Evolutionary conservation across 2,888 invertebrate genomes (phyloP), one percentile per base, ranked within the genome.

Genomic region (Campoletis raptor): DNA sequence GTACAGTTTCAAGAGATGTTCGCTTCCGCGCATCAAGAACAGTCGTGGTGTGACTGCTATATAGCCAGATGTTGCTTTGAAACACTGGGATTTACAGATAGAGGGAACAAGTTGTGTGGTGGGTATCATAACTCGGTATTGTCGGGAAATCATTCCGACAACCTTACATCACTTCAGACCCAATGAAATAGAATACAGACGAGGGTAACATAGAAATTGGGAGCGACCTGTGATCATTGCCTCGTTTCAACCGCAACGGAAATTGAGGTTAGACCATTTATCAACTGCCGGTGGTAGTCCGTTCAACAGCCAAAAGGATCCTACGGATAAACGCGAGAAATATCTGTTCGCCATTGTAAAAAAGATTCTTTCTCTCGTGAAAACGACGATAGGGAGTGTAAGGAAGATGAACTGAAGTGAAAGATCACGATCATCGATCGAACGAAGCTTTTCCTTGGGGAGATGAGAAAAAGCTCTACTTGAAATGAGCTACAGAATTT

Each of bases 51-150:
- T 48, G 18, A 30, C 42, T 24, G 40, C 42, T 24, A 48, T 37
- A 78, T 48, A 72, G n/a, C 10, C 36, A 45, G 57, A 76, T 52
- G 72, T 61, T n/a, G 36, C 48, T 12, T 18, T 3, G 10, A 10
- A 37, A 42, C 74, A 45, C 45, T 64, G 82, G 74, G 76, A 79
- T 61, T 45, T n/a, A 3, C 69, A 70, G 74, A 79, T 79, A 70
- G 45, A 73, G n/a, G 40, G 30, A 3, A 64, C 3, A 24, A 37
- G 30, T 7, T 12, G 45, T 9, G 52, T 8, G 9, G 74, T 2
- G 40, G 67, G 67, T 64, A 73, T 45, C 15, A 81, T 82, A 79
- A 85, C 78, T 74, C 70, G 24, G 12, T 15, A 21, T n/a, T 18
- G 54, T 37, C 57, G n/a, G 8, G 36, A 52, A 48, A 36, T 54